phyloP scores from a whole-genome alignment of 2,113 vertebrate species.

The Etia nguti region DNA sequence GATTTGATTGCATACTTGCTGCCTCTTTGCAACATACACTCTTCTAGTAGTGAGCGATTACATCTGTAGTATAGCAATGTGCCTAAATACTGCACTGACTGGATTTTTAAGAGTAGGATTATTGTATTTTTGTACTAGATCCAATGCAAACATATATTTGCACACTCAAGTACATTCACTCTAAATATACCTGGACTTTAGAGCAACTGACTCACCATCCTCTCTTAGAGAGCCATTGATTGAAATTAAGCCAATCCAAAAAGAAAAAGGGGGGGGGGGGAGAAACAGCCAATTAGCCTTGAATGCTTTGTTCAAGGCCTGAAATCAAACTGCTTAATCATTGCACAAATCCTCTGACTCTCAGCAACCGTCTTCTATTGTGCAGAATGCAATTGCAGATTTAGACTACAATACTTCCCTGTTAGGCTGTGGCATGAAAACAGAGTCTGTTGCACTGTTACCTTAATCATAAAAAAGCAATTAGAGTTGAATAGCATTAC shows the following conservation, averaged over 20 bases:
- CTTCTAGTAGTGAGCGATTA: not conserved
- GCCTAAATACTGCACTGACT: not conserved
- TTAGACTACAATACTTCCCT: not conserved
- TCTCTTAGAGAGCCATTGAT: not conserved
- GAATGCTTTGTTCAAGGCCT: conserved; percentile 8
- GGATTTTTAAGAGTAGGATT: not conserved
- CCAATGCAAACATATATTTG: not conserved
- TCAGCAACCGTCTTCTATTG: not conserved
- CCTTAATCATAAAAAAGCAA: conserved; percentile 5
- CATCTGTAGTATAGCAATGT: not conserved
- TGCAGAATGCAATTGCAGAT: not conserved
- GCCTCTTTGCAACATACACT: not conserved
- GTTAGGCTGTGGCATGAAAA: not conserved
- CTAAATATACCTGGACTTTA: not conserved
- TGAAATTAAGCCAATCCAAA: conserved; percentile 38
- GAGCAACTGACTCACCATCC: not conserved
- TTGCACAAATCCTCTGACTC: conserved; percentile 6
- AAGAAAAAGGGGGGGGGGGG: not conserved
- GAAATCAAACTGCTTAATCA: conserved; percentile 35
- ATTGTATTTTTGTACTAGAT: not conserved
- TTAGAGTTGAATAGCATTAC: not conserved
- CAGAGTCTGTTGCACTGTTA: not conserved
- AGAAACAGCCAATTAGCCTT: not conserved
- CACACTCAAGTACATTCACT: not conserved
- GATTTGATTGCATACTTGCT: not conserved